Evolutionary conservation across 2,113 vertebrate genomes (phyloP).

Genomic region (Macquaria australasica): DNA sequence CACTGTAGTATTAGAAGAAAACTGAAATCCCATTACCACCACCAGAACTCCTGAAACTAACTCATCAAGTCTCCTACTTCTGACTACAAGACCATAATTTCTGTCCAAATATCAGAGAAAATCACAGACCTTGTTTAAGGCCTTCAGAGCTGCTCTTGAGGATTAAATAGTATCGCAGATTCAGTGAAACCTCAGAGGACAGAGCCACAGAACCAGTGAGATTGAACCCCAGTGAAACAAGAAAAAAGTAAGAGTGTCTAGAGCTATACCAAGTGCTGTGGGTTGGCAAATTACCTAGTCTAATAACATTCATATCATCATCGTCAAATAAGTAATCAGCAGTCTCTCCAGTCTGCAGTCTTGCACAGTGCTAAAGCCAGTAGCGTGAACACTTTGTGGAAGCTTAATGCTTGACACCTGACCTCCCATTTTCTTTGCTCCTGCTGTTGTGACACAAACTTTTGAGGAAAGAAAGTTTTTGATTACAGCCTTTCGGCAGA

Average conservation of each 20-base stretch:
- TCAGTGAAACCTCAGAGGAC: not conserved
- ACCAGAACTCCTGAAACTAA: not conserved
- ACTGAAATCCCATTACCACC: not conserved
- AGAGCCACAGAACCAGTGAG: not conserved
- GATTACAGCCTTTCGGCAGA: constrained; percentile 51
- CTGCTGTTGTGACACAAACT: constrained; percentile 15
- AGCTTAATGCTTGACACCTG: not conserved
- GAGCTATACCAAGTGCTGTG: not conserved
- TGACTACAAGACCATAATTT: not conserved
- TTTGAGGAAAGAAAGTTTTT: constrained; percentile 34
- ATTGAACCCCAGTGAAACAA: not conserved
- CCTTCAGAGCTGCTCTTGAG: not conserved
- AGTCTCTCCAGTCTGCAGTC: not conserved
- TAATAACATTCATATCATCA: not conserved
- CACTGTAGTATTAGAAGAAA: not conserved
- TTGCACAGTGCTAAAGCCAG: not conserved
- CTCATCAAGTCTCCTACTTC: not conserved
- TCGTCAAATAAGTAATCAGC: not conserved
- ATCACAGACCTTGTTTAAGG: not conserved
- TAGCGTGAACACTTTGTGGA: not conserved
- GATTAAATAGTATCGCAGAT: not conserved
- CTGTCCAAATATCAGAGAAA: not conserved
- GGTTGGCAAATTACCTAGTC: not conserved
- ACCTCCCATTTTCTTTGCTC: constrained; percentile 5
- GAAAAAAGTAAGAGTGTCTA: not conserved